phyloP scores from a whole-genome alignment of 1,140 invertebrate genomes.

The Anastrepha ludens region DNA sequence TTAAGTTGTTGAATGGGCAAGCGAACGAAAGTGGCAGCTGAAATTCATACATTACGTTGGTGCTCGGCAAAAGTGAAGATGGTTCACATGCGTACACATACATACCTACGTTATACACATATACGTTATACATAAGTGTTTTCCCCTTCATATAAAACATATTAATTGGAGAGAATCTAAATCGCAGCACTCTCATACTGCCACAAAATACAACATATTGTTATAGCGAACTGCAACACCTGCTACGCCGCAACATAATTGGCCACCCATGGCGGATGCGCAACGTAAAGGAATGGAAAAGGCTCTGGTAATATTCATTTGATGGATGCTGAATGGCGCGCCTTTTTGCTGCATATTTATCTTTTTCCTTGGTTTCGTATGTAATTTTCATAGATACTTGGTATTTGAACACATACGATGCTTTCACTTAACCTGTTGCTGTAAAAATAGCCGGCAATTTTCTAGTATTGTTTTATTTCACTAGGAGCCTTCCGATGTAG shows the following conservation, averaged over 20 bases:
- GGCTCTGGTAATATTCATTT: neutral
- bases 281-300: neutral
- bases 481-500: too few relatives aligned
- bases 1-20: constrained; percentile 53
- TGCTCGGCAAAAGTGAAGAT: neutral
- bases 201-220: neutral
- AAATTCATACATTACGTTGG: constrained; percentile 26
- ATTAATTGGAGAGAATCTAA: constrained; percentile 43
- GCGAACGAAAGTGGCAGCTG: constrained; percentile 48
- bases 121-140: neutral
- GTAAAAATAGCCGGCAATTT: too few relatives aligned
- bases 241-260: constrained; percentile 8
- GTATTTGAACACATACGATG: too few relatives aligned
- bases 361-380: neutral
- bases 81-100: neutral
- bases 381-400: too few relatives aligned
- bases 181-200: neutral
- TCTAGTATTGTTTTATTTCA: too few relatives aligned
- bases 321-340: neutral
- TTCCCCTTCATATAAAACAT: neutral
- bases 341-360: neutral
- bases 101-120: too few relatives aligned
- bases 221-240: neutral
- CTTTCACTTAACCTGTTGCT: too few relatives aligned
- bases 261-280: neutral